A percentile compares a stretch with the other conserved stretches of the same genome.
Evolutionary conservation across 2,888 invertebrate species (phyloP).

Genomic region (Cheilosia grossa): DNA sequence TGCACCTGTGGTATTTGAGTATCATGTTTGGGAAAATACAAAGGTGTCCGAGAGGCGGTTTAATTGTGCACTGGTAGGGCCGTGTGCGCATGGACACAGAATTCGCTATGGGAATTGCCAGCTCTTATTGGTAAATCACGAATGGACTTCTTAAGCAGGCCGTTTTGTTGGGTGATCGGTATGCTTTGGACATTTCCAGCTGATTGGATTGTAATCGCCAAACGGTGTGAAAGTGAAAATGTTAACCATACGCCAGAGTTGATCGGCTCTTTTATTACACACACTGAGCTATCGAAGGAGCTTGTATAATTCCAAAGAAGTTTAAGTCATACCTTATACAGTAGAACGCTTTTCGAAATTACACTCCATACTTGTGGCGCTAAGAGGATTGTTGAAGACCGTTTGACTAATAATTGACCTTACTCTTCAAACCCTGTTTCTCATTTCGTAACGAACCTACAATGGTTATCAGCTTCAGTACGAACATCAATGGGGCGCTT

Average conservation of each 20-base stretch:
- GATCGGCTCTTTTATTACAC: too few species aligned
- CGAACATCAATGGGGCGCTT: too few species aligned
- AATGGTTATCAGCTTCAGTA: too few species aligned
- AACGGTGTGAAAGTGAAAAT: not conserved
- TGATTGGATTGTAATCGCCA: not conserved
- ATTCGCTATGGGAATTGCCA: slow-evolving; percentile 21
- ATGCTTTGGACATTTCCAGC: not conserved
- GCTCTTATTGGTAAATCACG: slow-evolving; percentile 67
- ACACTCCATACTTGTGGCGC: too few species aligned
- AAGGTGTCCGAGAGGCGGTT: slow-evolving; percentile 50
- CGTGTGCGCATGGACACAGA: not conserved
- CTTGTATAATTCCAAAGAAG: too few species aligned
- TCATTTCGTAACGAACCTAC: too few species aligned
- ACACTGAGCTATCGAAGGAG: too few species aligned
- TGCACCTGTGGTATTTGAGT: slow-evolving; percentile 67
- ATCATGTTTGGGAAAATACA: slow-evolving; percentile 42
- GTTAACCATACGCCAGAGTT: not conserved
- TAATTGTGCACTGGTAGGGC: slow-evolving; percentile 39
- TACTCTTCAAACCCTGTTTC: too few species aligned
- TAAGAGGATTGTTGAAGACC: too few species aligned
- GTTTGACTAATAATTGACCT: too few species aligned
- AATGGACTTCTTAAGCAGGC: slow-evolving; percentile 25
- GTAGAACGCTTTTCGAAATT: too few species aligned
- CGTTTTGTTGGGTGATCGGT: not conserved
- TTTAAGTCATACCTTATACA: too few species aligned